These are phyloP conservation scores for Peromyscus nudipes DNA, from an alignment of 2,797 vertebrate species.

Conservation along the genomic window DNA sequence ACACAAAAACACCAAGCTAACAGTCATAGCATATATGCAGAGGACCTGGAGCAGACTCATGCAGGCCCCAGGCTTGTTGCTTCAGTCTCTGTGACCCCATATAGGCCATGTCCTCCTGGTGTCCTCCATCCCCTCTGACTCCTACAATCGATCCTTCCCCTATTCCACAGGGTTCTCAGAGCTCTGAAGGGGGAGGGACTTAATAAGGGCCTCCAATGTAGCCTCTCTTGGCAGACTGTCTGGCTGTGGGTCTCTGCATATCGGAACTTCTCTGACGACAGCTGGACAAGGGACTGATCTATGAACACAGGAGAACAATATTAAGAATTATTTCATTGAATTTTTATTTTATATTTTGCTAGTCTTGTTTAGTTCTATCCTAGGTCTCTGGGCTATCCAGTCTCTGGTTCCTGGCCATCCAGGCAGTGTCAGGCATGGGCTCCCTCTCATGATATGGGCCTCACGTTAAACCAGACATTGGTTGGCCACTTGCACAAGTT, in stretches of 20 bases:
- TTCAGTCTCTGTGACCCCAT: neutral
- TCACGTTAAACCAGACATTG: neutral
- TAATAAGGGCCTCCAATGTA: neutral
- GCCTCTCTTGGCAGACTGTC: neutral
- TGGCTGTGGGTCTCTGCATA: neutral
- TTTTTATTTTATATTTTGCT: neutral
- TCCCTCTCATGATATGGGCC: neutral
- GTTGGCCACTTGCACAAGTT: neutral
- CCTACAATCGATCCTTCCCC: neutral
- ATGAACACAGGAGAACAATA: neutral
- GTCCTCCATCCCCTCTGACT: neutral
- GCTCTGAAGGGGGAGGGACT: neutral
- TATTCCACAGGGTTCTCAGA: neutral
- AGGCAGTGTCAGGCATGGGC: neutral
- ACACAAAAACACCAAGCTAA: neutral
- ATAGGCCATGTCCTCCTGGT: neutral
- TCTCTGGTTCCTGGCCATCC: neutral
- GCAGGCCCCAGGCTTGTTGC: no score
- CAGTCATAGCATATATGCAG: neutral
- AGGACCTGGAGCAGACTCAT: neutral
- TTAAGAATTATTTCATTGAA: neutral
- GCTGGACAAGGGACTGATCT: neutral
- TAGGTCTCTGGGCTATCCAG: neutral
- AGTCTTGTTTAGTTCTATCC: neutral
- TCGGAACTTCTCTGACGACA: neutral